Percentiles rank a stretch among this genome's conserved stretches.
These are phyloP conservation scores for Whitmania pigra DNA, from an alignment of 1,140 invertebrate genomes.

Conservation along the genomic window DNA sequence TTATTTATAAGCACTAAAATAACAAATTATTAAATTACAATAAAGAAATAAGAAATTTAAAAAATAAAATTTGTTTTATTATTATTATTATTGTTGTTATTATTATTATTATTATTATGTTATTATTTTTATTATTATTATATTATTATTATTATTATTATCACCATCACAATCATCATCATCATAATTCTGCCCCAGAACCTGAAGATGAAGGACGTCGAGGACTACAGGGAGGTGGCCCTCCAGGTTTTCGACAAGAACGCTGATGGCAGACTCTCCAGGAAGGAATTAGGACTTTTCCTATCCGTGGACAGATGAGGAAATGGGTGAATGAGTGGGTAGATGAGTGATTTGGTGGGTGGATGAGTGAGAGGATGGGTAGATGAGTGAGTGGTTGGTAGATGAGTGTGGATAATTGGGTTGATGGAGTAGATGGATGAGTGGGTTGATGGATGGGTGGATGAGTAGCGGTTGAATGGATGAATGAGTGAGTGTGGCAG, in stretches of 20 bases:
- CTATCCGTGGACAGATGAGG: slow-evolving; percentile 9
- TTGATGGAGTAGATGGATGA: not conserved
- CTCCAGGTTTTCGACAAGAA: slow-evolving; percentile 15
- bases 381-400: not conserved
- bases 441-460: not conserved
- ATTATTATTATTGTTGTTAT: too few relatives aligned
- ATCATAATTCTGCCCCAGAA: not conserved
- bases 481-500: not conserved
- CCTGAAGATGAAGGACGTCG: slow-evolving; percentile 11
- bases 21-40: too few relatives aligned
- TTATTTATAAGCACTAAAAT: too few relatives aligned
- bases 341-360: not conserved
- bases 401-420: not conserved
- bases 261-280: slow-evolving; percentile 4
- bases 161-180: too few relatives aligned
- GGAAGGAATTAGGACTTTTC: slow-evolving; percentile 5
- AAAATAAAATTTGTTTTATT: too few relatives aligned
- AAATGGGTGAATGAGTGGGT: not conserved
- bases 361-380: not conserved
- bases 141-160: too few relatives aligned
- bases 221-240: not conserved
- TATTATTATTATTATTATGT: too few relatives aligned
- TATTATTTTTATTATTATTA: too few relatives aligned
- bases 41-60: too few relatives aligned
- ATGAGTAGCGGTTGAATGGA: not conserved